phyloP scores from a whole-genome alignment of 2,797 vertebrate genomes.

The Vipera latastei region DNA sequence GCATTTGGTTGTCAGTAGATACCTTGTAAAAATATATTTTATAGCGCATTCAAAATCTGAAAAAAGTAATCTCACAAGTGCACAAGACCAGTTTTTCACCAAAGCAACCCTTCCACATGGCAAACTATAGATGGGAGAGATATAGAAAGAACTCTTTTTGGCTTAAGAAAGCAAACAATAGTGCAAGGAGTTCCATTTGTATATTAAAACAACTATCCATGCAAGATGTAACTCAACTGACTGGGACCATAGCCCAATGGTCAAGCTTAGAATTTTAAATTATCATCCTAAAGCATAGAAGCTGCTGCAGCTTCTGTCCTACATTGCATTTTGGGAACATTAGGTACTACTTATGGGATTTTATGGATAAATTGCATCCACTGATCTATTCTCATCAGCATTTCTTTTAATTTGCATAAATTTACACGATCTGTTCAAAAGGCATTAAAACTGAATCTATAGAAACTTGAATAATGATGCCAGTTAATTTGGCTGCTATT shows the following conservation, averaged over 20 bases:
- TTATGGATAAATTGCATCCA: conserved; percentile 24
- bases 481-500: neutral
- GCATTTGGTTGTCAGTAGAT: neutral
- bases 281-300: conserved; percentile 49
- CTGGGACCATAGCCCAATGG: neutral
- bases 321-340: conserved; percentile 14
- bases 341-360: conserved; percentile 47
- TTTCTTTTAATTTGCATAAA: neutral
- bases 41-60: neutral
- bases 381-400: neutral
- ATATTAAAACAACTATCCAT: neutral
- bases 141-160: neutral
- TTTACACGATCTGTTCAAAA: neutral
- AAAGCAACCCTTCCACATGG: neutral
- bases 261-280: neutral
- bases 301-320: neutral
- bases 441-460: rapidly evolving
- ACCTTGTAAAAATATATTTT: neutral
- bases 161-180: neutral
- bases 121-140: neutral
- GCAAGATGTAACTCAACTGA: neutral
- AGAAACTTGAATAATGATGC: neutral
- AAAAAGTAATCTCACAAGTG: neutral
- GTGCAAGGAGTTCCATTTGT: neutral
- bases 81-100: neutral